phyloP scores from a whole-genome alignment of 2,888 invertebrate species.

The Eristalis arbustorum region DNA sequence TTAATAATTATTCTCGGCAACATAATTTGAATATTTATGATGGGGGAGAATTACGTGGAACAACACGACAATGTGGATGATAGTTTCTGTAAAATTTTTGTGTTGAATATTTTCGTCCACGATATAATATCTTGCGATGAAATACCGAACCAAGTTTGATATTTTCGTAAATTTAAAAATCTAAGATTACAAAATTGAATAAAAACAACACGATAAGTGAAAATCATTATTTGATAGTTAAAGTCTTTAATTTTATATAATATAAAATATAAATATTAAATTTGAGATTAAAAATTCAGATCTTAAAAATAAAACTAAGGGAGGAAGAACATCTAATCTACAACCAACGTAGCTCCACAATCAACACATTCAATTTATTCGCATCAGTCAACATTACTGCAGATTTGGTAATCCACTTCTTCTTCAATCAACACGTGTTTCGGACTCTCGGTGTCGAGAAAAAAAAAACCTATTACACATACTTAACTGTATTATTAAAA shows the following conservation, averaged over 20 bases:
- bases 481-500: no score
- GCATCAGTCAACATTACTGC: background rate
- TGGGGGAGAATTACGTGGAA: slow-evolving; percentile 87
- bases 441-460: background rate
- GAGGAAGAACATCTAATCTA: background rate
- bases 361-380: background rate
- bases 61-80: slow-evolving; percentile 91
- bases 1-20: slow-evolving; percentile 88
- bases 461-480: background rate
- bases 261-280: background rate
- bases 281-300: background rate
- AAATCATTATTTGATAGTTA: no score
- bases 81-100: slow-evolving; percentile 80
- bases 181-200: background rate
- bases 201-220: no score
- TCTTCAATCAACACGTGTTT: background rate
- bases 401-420: background rate
- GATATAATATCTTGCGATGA: background rate
- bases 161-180: background rate
- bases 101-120: background rate
- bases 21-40: slow-evolving; percentile 89
- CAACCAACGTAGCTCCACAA: background rate
- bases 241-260: no score
- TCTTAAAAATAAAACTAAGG: background rate
- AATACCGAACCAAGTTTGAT: background rate